Evolutionary conservation across 2,797 vertebrate genomes (phyloP), one percentile per base, ranked within the genome.

Genomic region (Poeciliopsis presidionis): DNA sequence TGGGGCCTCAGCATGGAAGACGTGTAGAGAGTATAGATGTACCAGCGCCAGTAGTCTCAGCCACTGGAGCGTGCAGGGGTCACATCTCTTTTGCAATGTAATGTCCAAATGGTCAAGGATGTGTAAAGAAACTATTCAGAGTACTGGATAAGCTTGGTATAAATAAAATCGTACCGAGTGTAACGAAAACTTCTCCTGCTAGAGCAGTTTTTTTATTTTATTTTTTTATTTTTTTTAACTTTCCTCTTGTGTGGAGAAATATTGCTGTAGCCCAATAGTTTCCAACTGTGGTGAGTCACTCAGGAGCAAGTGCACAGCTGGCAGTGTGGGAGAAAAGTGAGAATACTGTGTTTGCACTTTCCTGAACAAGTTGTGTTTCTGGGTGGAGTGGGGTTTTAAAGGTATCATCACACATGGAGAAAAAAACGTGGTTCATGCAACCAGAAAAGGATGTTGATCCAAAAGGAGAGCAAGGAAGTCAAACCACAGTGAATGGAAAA

Each of bases 61-160:
- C 86, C 70, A 79, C 75, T 82, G 74, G 65, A 87, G 86, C 88
- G 82, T 90, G 89, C 86, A 87, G 63, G 79, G 84, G 86, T 88
- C 72, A 82, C 76, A 76, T 89, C 84, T 73, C 81, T 86, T 80
- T 77, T 74, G 36, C 76, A 81, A 72, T 88, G 65, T 81, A 87
- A 84, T 75, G 80, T 90, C 75, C 84, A 86, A 80, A 84, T 90
- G 78, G 87, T 82, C 75, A 72, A 39, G 73, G 67, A 22, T 51
- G 82, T 57, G 49, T 45, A 36, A 39, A 72, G 39, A 80, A 55
- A 71, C 28, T 36, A 67, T 55, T 80, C 39, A 79, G 73, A 76
- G 69, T 70, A 74, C 25, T 65, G 36, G 83, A 74, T 36, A 63
- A 67, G n/a, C 14, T 11, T 82, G 74, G 74, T 69, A 86, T 83